A percentile compares a stretch with the other conserved stretches of the same genome.
Evolutionary conservation across 2,797 vertebrate species (phyloP).

Genomic region (Protonibea diacanthus): DNA sequence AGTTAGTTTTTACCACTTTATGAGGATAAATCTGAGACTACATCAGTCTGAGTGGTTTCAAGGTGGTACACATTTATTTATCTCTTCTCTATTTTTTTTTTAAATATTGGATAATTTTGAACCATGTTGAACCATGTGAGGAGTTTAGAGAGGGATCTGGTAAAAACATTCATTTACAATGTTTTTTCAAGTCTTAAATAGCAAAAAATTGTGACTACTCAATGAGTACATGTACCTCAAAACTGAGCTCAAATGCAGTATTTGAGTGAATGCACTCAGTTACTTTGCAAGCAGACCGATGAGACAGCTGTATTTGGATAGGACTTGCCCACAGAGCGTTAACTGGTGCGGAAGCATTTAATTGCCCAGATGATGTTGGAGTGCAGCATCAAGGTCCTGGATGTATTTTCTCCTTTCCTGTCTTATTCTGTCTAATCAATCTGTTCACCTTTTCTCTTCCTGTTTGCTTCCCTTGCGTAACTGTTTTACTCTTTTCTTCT

Average conservation of each 20-base stretch:
- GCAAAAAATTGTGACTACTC: not conserved
- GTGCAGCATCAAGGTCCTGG: conserved; percentile 35
- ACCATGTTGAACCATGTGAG: not conserved
- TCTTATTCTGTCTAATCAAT: conserved; percentile 40
- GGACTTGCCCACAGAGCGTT: conserved; percentile 55
- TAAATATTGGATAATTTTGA: not conserved
- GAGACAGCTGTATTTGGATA: conserved; percentile 61
- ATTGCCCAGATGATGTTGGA: conserved; percentile 71
- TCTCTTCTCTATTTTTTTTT: not conserved
- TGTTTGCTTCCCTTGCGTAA: conserved; percentile 13
- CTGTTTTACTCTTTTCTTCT: not conserved
- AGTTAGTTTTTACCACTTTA: too few species aligned
- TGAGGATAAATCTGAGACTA: too few species aligned
- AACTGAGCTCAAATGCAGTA: not conserved
- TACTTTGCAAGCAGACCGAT: conserved; percentile 11
- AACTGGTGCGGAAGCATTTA: conserved; percentile 79
- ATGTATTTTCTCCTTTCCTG: conserved; percentile 46
- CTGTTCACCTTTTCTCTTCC: conserved; percentile 37
- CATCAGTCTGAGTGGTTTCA: too few species aligned
- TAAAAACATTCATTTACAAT: not conserved
- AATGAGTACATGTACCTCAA: not conserved
- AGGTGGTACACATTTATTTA: not conserved
- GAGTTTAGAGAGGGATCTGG: not conserved
- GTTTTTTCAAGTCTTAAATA: not conserved
- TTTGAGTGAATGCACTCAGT: too few species aligned